Conservation (phyloP, 2,888 invertebrate species). For the Gymnosoma rotundatum region DNA sequence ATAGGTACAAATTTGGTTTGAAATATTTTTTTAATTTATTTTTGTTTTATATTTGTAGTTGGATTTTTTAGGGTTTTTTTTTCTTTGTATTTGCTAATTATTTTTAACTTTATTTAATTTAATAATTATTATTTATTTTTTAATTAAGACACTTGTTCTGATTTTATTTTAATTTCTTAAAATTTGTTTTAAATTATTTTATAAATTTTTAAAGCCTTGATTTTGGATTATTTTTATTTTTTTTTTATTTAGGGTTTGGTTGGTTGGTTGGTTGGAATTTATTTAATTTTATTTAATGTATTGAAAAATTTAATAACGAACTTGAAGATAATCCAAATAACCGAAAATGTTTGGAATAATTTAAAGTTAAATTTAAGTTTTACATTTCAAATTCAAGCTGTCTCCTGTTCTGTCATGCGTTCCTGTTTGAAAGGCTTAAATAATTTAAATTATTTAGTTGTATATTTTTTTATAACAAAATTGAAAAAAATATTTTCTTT, state of each 20-base stretch:
- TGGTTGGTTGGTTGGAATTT: conserved; percentile 20
- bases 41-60: conserved; percentile 62
- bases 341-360: conserved; percentile 35
- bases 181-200: conserved; percentile 57
- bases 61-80: conserved; percentile 73
- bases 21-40: conserved; percentile 60
- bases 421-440: background rate
- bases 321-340: conserved; percentile 16
- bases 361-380: conserved; percentile 49
- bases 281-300: conserved; percentile 10
- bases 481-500: background rate
- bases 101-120: conserved; percentile 58
- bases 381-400: conserved; percentile 62
- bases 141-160: conserved; percentile 72
- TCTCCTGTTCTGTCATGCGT: background rate
- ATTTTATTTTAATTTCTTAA: conserved; percentile 72
- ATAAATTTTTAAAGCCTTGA: conserved; percentile 75
- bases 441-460: background rate
- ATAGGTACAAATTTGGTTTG: conserved; percentile 72
- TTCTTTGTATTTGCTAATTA: conserved; percentile 76
- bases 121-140: conserved; percentile 57
- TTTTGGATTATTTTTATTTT: conserved; percentile 67
- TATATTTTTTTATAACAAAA: background rate
- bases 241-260: conserved; percentile 7
- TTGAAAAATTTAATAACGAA: conserved; percentile 7